Evolutionary conservation across 1,140 invertebrate genomes (phyloP), one percentile per base, ranked within the genome.

Genomic region (Lepidostoma basale): DNA sequence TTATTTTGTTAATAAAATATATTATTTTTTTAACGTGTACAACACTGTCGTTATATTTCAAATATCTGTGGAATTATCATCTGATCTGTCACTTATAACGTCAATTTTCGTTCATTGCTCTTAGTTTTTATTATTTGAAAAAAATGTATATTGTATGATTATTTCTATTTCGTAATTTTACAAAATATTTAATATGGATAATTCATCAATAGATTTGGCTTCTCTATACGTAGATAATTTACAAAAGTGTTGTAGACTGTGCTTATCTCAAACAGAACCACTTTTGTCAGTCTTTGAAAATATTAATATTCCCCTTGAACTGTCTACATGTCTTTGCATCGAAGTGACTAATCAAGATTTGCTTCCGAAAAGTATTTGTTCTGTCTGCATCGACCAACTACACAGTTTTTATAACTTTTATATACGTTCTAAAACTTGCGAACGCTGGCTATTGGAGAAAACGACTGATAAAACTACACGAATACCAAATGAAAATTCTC

Each of bases 351-450:
- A n/a, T 20, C 52, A 68, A 20, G 69, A 72, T 52, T 60, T 58
- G 33, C 59, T 72, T 16, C 69, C 69, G n/a, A 72, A 72, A 42
- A 39, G 28, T 52, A 64, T 72, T 39, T 72, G 69, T 44, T 6
- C 16, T 12, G 60, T 68, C 16, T 72, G 69, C 65, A 52, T 54
- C 6, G 39, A 54, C 6, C 52, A 23, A 1, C 44, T 72, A 22
- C 52, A 65, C 16, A 40, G 36, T 23, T 72, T 47, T 56, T 63
- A 72, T 25, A 40, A n/a, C 10, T 72, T 72, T 68, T 60, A 68
- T 40, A 65, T 49, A 25, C 45, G 49, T 16, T 40, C 59, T 22
- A 67, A 72, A 65, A 45, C 33, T 36, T 72, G 47, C 26, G 69
- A 72, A 59, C 22, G 49, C 23, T 25, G 60, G 44, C 22, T 70